Conservation (phyloP, 1,140 invertebrate species). For the Bombus picipes region DNA sequence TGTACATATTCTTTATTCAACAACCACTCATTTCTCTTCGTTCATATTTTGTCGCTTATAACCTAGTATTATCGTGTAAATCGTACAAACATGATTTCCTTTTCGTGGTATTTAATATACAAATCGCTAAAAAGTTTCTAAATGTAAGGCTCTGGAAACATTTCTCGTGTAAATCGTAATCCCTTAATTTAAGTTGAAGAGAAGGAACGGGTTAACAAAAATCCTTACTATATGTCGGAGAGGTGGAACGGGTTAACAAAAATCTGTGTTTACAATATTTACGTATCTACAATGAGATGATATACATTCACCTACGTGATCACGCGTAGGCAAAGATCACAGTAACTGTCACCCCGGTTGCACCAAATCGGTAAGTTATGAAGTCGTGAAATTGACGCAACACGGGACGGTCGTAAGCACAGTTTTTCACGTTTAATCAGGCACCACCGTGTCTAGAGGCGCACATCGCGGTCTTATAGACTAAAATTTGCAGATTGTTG, state of each 20-base stretch:
- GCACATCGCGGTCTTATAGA: not conserved
- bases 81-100: conserved; percentile 37
- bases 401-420: not conserved
- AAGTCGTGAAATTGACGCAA: not conserved
- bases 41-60: conserved; percentile 43
- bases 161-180: not conserved
- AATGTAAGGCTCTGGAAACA: not conserved
- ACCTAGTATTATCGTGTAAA: conserved; percentile 42
- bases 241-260: not conserved
- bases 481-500: not conserved
- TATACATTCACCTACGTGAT: conserved; percentile 35
- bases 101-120: conserved; percentile 29
- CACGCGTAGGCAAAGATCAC: conserved; percentile 29
- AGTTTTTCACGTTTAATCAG: not conserved
- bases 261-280: conserved; percentile 7
- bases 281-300: conserved; percentile 47
- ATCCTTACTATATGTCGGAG: not conserved
- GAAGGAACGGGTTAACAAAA: not conserved
- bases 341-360: not conserved
- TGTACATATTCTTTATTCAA: conserved; percentile 63
- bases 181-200: not conserved
- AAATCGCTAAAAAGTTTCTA: not conserved
- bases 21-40: conserved; percentile 4
- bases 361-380: not conserved
- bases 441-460: not conserved